These are phyloP conservation scores for Lasaia peninsularis DNA, from an alignment of 1,140 invertebrate genomes.

Conservation along the genomic window DNA sequence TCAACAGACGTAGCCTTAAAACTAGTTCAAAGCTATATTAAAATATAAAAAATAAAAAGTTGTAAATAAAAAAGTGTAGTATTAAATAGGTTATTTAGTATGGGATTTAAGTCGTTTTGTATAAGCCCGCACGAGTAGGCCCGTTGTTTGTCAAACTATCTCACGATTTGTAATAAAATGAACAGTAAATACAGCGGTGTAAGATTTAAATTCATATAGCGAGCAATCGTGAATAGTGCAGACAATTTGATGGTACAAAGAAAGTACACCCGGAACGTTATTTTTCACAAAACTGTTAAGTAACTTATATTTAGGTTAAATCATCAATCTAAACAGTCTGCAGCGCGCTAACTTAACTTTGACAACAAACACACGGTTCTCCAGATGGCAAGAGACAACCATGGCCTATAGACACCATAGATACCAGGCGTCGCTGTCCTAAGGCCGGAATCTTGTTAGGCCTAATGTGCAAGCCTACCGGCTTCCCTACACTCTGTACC, in stretches of 20 bases:
- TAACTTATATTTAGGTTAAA: too few relatives aligned
- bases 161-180: conserved; percentile 16
- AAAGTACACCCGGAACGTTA: conserved; percentile 14
- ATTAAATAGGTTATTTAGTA: conserved; percentile 55
- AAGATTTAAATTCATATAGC: background rate
- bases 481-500: too few relatives aligned
- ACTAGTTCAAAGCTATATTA: conserved; percentile 74
- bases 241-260: conserved; percentile 35
- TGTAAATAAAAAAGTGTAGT: conserved; percentile 67
- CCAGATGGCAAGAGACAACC: too few relatives aligned
- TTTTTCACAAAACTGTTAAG: background rate
- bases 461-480: too few relatives aligned
- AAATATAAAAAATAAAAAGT: conserved; percentile 50
- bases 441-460: too few relatives aligned
- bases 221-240: conserved; percentile 11
- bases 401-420: too few relatives aligned
- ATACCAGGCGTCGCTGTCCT: too few relatives aligned
- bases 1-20: conserved; percentile 70
- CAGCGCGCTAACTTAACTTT: too few relatives aligned
- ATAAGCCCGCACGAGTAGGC: conserved; percentile 40
- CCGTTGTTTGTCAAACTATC: conserved; percentile 33
- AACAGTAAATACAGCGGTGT: conserved; percentile 12
- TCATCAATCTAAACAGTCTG: too few relatives aligned
- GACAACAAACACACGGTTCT: too few relatives aligned
- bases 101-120: conserved; percentile 48